phyloP scores from a whole-genome alignment of 2,113 vertebrate species.

The Osmerus mordax region DNA sequence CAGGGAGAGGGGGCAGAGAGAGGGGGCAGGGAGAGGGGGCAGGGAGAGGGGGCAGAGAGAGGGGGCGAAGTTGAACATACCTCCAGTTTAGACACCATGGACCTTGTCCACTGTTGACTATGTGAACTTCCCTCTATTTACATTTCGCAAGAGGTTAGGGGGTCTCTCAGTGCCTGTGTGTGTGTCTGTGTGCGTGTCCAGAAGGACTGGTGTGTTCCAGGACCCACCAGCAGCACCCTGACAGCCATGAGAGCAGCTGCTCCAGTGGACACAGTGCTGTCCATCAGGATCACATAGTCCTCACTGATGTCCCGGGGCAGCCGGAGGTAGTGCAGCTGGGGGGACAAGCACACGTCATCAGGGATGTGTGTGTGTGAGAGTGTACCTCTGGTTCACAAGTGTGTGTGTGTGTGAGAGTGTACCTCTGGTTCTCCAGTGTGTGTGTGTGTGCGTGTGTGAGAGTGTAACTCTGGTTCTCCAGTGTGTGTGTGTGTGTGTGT shows the following conservation, averaged over 20 bases:
- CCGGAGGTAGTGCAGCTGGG: constrained; percentile 85
- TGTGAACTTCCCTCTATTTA: background rate
- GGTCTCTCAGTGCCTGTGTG: too few species aligned
- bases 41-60: too few species aligned
- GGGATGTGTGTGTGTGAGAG: background rate
- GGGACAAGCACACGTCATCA: background rate
- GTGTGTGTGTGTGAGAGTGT: constrained; percentile 36
- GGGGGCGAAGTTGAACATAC: background rate
- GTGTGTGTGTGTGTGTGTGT: constrained; percentile 70
- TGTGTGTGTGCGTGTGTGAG: constrained; percentile 51
- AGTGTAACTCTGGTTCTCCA: constrained; percentile 77
- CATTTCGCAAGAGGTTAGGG: constrained; percentile 6
- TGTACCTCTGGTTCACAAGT: constrained; percentile 81
- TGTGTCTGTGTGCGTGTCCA: background rate
- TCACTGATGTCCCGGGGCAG: constrained; percentile 88
- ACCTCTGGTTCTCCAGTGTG: background rate
- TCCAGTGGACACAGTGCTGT: constrained; percentile 89
- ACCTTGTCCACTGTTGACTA: background rate
- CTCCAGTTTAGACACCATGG: background rate
- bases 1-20: too few species aligned
- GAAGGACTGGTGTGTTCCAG: background rate
- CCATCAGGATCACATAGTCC: constrained; percentile 91
- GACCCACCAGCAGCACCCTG: constrained; percentile 80
- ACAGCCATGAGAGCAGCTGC: constrained; percentile 88
- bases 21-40: background rate